Percentiles rank a stretch among this genome's conserved stretches.
Evolutionary conservation across 23 tunicate genomes (phyloP).

Genomic region (Ascidia mentula): DNA sequence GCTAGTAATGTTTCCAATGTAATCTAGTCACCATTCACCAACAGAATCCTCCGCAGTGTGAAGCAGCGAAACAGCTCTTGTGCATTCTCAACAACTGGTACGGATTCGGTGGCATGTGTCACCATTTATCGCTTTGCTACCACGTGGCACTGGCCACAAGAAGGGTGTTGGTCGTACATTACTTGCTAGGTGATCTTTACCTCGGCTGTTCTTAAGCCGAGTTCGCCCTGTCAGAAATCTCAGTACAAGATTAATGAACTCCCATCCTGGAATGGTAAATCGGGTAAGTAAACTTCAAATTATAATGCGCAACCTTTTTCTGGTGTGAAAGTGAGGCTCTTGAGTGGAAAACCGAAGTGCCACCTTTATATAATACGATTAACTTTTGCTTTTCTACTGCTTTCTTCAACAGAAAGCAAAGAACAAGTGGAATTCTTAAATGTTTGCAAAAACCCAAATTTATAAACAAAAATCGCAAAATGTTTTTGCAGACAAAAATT

Average conservation of each 20-base stretch:
- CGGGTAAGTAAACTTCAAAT: background rate
- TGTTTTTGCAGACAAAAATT: too few relatives aligned
- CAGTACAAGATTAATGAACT: background rate
- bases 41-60: background rate
- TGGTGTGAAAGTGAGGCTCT: too few relatives aligned
- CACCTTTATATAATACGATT: too few relatives aligned
- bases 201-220: background rate
- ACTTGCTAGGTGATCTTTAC: background rate
- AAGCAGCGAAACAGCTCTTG: background rate
- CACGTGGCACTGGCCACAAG: background rate
- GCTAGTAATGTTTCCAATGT: background rate
- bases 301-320: background rate
- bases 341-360: too few relatives aligned
- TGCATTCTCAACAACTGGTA: slow-evolving; percentile 16
- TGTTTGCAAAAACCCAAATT: too few relatives aligned
- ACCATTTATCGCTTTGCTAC: slow-evolving; percentile 2
- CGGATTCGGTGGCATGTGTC: slow-evolving; percentile 15
- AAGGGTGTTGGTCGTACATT: slow-evolving; percentile 1
- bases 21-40: background rate
- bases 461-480: too few relatives aligned
- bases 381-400: too few relatives aligned
- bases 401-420: too few relatives aligned
- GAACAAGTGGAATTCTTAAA: too few relatives aligned
- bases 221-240: background rate
- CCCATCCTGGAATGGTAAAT: background rate